These are phyloP conservation scores for Chelonus insularis DNA, from an alignment of 1,140 invertebrate species.

Conservation along the genomic window DNA sequence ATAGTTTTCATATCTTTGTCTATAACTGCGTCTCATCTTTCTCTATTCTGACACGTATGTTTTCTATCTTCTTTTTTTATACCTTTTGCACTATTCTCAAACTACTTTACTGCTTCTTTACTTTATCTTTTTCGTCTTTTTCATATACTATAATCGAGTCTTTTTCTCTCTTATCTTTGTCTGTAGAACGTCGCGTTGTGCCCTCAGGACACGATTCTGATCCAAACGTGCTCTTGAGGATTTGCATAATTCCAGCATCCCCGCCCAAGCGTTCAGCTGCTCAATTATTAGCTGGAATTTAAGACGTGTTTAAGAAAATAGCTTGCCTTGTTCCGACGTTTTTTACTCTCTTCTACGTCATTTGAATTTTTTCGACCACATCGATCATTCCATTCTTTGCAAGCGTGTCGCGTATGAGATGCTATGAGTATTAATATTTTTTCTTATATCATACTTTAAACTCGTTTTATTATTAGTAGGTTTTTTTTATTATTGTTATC, in stretches of 20 bases:
- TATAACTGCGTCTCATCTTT: too few species aligned
- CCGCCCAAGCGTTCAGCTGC: constrained; percentile 54
- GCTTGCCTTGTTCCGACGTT: constrained; percentile 34
- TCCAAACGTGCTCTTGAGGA: constrained; percentile 38
- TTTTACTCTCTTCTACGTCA: constrained; percentile 18
- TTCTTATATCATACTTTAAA: too few species aligned
- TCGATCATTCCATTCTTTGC: not conserved
- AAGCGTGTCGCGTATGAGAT: not conserved
- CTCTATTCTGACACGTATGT: constrained; percentile 11
- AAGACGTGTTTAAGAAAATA: constrained; percentile 59
- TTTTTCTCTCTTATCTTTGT: constrained; percentile 8
- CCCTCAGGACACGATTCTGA: constrained; percentile 54
- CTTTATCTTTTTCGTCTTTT: constrained; percentile 19
- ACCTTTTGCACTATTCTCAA: constrained; percentile 11
- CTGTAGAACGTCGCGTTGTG: constrained; percentile 37
- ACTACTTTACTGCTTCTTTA: constrained; percentile 3
- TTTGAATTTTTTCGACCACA: not conserved
- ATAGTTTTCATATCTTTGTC: not conserved
- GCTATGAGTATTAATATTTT: too few species aligned
- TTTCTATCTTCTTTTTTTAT: constrained; percentile 21
- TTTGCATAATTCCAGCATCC: constrained; percentile 59
- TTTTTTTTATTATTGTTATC: too few species aligned
- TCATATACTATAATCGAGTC: constrained; percentile 6
- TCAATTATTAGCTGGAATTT: constrained; percentile 59
- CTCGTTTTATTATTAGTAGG: too few species aligned